phyloP scores from a whole-genome alignment of 2,888 invertebrate genomes.

The Microctonus hyperodae region DNA sequence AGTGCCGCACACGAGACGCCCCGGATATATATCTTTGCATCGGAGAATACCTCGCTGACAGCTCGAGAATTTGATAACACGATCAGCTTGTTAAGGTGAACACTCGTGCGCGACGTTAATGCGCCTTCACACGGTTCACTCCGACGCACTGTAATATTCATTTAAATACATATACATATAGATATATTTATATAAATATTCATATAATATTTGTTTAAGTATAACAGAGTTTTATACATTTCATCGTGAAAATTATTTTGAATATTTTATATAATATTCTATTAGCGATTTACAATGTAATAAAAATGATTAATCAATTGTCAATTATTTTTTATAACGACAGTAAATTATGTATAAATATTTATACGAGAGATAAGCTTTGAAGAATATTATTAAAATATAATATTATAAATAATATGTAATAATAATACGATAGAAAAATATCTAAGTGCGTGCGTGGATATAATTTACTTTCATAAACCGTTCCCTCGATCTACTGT shows the following conservation, averaged over 20 bases:
- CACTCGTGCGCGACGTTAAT: slow-evolving; percentile 37
- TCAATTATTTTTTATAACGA: no score
- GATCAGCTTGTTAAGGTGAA: slow-evolving; percentile 59
- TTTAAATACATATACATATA: neutral
- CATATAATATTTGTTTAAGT: no score
- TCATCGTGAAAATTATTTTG: neutral
- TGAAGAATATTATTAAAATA: no score
- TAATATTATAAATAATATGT: no score
- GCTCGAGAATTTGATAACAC: slow-evolving; percentile 62
- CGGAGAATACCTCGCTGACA: slow-evolving; percentile 60
- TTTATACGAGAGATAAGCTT: no score
- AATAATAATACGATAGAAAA: neutral
- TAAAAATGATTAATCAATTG: no score
- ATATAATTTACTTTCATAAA: slow-evolving; percentile 54
- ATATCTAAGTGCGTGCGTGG: slow-evolving; percentile 32
- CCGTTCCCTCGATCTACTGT: slow-evolving; percentile 34
- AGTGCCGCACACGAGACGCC: slow-evolving; percentile 31
- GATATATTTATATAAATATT: neutral
- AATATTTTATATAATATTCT: no score
- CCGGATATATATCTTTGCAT: slow-evolving; percentile 55
- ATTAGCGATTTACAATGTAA: no score
- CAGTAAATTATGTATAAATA: no score
- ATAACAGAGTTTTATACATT: neutral
- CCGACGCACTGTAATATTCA: slow-evolving; percentile 7
- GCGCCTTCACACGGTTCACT: slow-evolving; percentile 16